Evolutionary conservation across 1,140 invertebrate genomes (phyloP), one percentile per base, ranked within the genome.

Genomic region (Zaprionus ghesquierei): DNA sequence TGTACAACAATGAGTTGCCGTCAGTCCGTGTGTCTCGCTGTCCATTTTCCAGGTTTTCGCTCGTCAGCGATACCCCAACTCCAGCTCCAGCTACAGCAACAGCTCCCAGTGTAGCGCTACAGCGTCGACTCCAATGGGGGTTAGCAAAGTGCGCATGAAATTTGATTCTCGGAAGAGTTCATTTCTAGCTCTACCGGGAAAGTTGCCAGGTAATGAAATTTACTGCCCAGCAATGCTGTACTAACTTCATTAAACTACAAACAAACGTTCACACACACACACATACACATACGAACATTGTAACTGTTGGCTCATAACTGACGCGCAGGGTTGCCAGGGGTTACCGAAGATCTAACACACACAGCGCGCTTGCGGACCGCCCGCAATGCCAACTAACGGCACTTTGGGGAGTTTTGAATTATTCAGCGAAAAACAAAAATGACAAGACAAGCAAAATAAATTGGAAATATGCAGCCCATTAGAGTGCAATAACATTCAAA

Each of bases 101-200:
- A 50, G 23, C 38, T 49, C 22, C 49, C 18, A 23, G 22, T 61
- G 20, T 33, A 49, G 12, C 22, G 10, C 38, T 46, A 38, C 18
- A 63, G 22, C 22, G 31, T 35, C 58, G 35, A 55, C 55, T 60
- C 51, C 44, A 49, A 50, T 55, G 55, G 58, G 50, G 61, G 74
- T 79, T 77, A 80, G 27, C 81, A 80, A 76, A 86, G 64, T 64
- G 72, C 77, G 64, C 79, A 89, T 89, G 84, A 87, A 89, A 87
- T 87, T 79, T 89, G 84, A 87, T 87, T 87, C 84, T 87, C 70
- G 79, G 79, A 89, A 87, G 76, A 87, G 79, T 86, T 79, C 69
- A 85, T 86, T 87, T 86, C 75, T 77, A 65, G 81, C 54, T 74
- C 35, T 69, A 62, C 63, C 54, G 31, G 44, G 70, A 77, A 71